Evolutionary conservation across 2,888 invertebrate species (phyloP).

Genomic region (Andrena flavipes): DNA sequence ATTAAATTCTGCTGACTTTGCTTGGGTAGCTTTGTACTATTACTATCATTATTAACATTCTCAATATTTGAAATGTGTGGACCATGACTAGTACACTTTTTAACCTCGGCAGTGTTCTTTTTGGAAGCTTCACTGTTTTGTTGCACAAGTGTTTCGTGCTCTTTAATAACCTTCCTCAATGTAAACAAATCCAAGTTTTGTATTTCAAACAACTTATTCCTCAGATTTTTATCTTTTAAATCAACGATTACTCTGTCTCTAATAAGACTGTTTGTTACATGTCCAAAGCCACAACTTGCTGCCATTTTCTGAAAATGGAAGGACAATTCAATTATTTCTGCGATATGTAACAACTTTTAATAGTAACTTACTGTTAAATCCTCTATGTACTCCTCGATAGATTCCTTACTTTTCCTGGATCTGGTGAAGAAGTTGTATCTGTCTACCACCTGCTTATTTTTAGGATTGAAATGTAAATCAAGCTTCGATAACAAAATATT

Average conservation of each 20-base stretch:
- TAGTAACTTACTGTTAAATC: slow-evolving; percentile 54
- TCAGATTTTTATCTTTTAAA: slow-evolving; percentile 46
- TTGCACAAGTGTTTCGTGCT: slow-evolving; percentile 15
- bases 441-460: slow-evolving; percentile 55
- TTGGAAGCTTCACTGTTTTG: background rate
- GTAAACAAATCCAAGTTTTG: slow-evolving; percentile 46
- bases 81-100: background rate
- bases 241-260: slow-evolving; percentile 68
- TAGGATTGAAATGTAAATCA: slow-evolving; percentile 57
- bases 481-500: slow-evolving; percentile 64
- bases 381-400: slow-evolving; percentile 58
- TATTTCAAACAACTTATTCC: slow-evolving; percentile 31
- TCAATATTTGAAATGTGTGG: background rate
- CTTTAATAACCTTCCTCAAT: slow-evolving; percentile 36
- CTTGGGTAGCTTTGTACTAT: background rate
- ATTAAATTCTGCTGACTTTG: background rate
- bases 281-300: slow-evolving; percentile 66
- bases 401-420: slow-evolving; percentile 11
- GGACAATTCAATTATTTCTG: background rate
- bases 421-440: slow-evolving; percentile 66
- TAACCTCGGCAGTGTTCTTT: background rate
- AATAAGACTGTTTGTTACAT: slow-evolving; percentile 59
- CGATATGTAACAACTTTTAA: background rate
- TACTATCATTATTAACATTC: background rate
- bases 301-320: slow-evolving; percentile 56